A percentile compares a stretch with the other conserved stretches of the same genome.
Conservation (phyloP, 1,140 invertebrate species). For the Drosophila navojoa region DNA sequence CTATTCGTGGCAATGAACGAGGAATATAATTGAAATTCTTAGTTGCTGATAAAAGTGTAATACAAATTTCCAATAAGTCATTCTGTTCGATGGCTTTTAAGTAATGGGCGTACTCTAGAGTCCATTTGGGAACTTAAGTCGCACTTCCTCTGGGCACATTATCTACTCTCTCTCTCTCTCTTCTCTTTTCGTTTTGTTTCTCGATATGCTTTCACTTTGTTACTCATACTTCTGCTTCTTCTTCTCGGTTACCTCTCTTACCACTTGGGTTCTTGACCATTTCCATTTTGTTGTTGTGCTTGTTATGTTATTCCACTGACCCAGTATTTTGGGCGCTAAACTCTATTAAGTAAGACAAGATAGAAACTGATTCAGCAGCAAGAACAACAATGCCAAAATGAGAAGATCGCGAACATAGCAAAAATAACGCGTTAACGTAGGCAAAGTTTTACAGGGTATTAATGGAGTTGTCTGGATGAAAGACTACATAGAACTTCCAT, state of each 20-base stretch:
- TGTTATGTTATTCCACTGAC: slow-evolving; percentile 42
- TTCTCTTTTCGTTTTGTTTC: not conserved
- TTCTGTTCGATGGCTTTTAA: not conserved
- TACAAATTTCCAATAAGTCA: not conserved
- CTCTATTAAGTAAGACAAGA: slow-evolving; percentile 35
- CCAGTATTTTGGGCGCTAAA: slow-evolving; percentile 36
- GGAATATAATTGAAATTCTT: not conserved
- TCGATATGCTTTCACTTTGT: slow-evolving; percentile 41
- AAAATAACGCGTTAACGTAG: slow-evolving; percentile 13
- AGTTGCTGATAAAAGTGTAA: not conserved
- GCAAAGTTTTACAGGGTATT: not conserved
- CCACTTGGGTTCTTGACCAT: not conserved
- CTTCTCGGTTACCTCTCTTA: not conserved
- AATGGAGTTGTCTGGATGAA: not conserved
- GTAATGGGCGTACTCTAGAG: not conserved
- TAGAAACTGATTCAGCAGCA: slow-evolving; percentile 14
- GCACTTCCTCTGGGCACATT: not conserved
- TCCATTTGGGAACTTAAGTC: not conserved
- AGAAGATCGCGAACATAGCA: slow-evolving; percentile 13
- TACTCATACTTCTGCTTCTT: not conserved
- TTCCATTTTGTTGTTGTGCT: slow-evolving; percentile 1
- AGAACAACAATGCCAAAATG: slow-evolving; percentile 5
- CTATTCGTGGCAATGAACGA: not conserved
- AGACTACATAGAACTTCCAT: not conserved
- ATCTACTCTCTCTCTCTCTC: not conserved